Conservation (phyloP, 2,113 vertebrate genomes). For the Mobula hypostoma region DNA sequence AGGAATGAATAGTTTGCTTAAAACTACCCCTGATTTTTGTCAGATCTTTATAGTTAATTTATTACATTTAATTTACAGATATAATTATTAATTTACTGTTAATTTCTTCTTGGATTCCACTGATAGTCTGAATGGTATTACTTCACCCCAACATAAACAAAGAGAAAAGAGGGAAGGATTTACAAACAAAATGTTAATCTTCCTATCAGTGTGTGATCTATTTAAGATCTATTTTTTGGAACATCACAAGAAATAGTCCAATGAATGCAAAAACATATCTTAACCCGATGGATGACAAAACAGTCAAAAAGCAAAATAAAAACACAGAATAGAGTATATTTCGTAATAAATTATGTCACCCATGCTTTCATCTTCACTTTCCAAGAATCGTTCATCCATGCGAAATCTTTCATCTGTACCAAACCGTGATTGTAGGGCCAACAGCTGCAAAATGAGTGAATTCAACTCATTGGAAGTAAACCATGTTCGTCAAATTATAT, state of each 20-base stretch:
- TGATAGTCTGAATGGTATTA: too few species aligned
- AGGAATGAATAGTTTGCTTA: too few species aligned
- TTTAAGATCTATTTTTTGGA: too few species aligned
- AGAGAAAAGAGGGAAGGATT: too few species aligned
- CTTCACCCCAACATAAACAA: too few species aligned
- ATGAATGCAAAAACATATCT: neutral
- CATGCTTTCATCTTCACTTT: conserved; percentile 62
- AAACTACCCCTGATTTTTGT: too few species aligned
- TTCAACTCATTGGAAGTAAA: conserved; percentile 17
- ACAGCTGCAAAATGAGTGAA: conserved; percentile 61
- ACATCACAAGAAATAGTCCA: neutral
- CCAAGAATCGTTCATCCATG: conserved; percentile 83
- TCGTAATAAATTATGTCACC: conserved; percentile 51
- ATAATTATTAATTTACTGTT: too few species aligned
- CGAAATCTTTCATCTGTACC: conserved; percentile 80
- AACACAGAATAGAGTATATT: neutral
- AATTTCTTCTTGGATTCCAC: too few species aligned
- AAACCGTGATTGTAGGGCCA: conserved; percentile 78
- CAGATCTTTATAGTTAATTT: too few species aligned
- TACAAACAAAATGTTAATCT: too few species aligned
- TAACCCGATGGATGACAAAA: neutral
- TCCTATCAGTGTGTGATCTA: too few species aligned
- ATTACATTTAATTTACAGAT: too few species aligned
- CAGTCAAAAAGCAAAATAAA: neutral
- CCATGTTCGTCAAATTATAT: neutral